A percentile compares a stretch with the other conserved stretches of the same genome.
phyloP scores from a whole-genome alignment of 2,888 invertebrate species.

The Papilio demoleus region DNA sequence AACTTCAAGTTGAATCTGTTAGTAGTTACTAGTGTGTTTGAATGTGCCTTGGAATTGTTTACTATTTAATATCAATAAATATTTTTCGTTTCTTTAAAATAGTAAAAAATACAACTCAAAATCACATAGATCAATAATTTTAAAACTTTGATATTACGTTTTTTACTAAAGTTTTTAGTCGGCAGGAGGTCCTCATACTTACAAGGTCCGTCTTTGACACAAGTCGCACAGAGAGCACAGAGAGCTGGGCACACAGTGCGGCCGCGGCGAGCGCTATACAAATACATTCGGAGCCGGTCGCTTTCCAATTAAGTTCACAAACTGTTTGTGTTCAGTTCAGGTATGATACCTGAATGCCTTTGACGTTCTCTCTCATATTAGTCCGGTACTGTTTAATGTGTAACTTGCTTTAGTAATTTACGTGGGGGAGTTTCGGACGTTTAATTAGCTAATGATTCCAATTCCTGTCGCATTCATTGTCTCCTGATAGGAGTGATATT shows the following conservation, averaged over 20 bases:
- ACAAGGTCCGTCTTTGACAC: constrained; percentile 62
- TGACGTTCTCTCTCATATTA: constrained; percentile 71
- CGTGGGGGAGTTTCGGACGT: constrained; percentile 42
- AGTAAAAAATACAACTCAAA: no score
- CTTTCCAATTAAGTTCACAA: constrained; percentile 76
- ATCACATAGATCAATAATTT: no score
- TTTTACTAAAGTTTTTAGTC: constrained; percentile 25
- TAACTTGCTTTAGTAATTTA: constrained; percentile 57
- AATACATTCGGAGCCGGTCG: constrained; percentile 68
- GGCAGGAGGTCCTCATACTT: constrained; percentile 15
- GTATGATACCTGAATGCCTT: constrained; percentile 70
- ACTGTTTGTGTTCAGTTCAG: constrained; percentile 69
- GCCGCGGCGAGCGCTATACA: constrained; percentile 64
- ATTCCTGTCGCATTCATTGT: constrained; percentile 17
- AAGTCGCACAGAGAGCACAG: constrained; percentile 67
- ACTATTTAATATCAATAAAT: no score
- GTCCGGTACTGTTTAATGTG: constrained; percentile 51
- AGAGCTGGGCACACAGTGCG: constrained; percentile 71
- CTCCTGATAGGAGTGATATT: not conserved
- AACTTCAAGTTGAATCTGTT: no score
- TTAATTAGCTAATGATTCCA: constrained; percentile 43
- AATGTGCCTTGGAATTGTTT: no score
- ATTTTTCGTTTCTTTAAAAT: no score
- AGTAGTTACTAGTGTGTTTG: no score
- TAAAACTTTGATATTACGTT: not conserved